These are phyloP conservation scores for Climacteris rufus DNA, from an alignment of 2,113 vertebrate species.

Conservation along the genomic window DNA sequence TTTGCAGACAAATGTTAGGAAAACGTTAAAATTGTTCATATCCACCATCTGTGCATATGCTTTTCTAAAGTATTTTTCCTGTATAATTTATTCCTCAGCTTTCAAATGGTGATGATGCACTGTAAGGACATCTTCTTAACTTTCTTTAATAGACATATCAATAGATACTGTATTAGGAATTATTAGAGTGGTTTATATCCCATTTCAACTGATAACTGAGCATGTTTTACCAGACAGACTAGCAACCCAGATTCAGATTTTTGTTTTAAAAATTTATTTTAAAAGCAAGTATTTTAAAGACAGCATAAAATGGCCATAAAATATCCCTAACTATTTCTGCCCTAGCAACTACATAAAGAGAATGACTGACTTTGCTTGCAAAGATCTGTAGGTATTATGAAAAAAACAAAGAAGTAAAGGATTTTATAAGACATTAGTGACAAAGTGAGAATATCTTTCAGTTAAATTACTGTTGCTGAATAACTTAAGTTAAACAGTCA, in stretches of 20 bases:
- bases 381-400: not conserved
- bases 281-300: not conserved
- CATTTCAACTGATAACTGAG: not conserved
- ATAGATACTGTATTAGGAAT: not conserved
- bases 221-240: not conserved
- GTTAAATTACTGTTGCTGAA: not conserved
- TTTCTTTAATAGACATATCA: not conserved
- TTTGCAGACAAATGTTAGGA: not conserved
- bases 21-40: conserved; percentile 5
- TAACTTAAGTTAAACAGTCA: not conserved
- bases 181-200: not conserved
- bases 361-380: not conserved
- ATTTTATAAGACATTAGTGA: not conserved
- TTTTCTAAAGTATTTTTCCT: not conserved
- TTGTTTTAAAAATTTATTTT: not conserved
- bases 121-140: not conserved
- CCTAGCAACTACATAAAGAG: not conserved
- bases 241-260: not conserved
- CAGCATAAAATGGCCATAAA: not conserved
- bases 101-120: not conserved
- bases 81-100: not conserved
- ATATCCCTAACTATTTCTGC: not conserved
- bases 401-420: not conserved
- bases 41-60: not conserved
- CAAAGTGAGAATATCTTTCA: not conserved